These are phyloP conservation scores for Goniozus legneri DNA, from an alignment of 1,140 invertebrate genomes.

Conservation along the genomic window DNA sequence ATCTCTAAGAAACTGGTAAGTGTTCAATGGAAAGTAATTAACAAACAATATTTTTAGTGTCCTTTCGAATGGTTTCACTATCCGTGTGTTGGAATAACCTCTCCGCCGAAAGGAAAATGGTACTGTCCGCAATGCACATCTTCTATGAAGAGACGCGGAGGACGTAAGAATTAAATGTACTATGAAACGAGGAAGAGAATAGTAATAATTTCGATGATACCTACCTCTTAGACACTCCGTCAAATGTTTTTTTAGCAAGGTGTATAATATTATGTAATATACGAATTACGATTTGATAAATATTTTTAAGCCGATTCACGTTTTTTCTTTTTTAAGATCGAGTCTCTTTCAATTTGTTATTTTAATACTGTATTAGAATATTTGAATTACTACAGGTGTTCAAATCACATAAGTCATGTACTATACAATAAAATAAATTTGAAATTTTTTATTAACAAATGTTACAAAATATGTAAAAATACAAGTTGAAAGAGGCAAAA, in stretches of 20 bases:
- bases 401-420: too few relatives aligned
- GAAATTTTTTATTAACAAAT: too few relatives aligned
- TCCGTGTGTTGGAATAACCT: conserved; percentile 91
- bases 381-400: too few relatives aligned
- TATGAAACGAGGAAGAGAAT: conserved; percentile 16
- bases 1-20: not conserved
- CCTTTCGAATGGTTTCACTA: conserved; percentile 99
- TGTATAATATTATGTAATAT: conserved; percentile 33
- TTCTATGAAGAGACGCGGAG: conserved; percentile 81
- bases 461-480: too few relatives aligned
- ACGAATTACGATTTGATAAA: conserved; percentile 34
- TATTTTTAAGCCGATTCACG: conserved; percentile 30
- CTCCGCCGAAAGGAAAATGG: conserved; percentile 97
- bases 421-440: too few relatives aligned
- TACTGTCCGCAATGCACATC: conserved; percentile 93
- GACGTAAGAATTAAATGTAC: conserved; percentile 65
- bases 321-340: too few relatives aligned
- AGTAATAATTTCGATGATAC: conserved; percentile 31
- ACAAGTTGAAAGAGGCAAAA: too few relatives aligned
- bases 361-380: too few relatives aligned
- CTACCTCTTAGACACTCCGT: conserved; percentile 45
- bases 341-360: too few relatives aligned
- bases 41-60: conserved; percentile 68
- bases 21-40: not conserved
- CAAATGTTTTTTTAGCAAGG: conserved; percentile 30